These are phyloP conservation scores for Cisticola juncidis DNA, from an alignment of 2,113 vertebrate species.

Conservation along the genomic window DNA sequence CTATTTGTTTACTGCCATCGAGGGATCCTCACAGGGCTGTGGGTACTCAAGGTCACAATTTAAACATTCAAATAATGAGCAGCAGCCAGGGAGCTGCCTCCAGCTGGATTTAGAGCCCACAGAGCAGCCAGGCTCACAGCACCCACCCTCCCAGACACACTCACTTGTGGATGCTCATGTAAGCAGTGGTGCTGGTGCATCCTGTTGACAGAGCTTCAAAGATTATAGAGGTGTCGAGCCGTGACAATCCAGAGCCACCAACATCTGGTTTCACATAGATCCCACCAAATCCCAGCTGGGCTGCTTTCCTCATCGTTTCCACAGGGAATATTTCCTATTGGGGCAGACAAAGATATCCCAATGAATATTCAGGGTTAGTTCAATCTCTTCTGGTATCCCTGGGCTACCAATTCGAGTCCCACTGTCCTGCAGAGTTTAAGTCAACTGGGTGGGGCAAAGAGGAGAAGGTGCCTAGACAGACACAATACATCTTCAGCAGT, in stretches of 20 bases:
- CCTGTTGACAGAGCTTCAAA: conserved; percentile 96
- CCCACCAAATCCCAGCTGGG: conserved; percentile 91
- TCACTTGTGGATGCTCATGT: conserved; percentile 98
- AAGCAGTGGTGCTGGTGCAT: conserved; percentile 94
- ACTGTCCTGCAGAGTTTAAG: background rate
- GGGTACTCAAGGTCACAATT: background rate
- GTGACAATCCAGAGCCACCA: conserved; percentile 92
- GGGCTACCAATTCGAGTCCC: no score
- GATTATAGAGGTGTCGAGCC: conserved; percentile 91
- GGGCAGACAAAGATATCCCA: background rate
- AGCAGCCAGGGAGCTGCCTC: background rate
- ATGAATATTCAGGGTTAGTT: background rate
- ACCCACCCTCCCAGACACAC: background rate
- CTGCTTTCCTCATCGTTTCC: conserved; percentile 87
- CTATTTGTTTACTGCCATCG: background rate
- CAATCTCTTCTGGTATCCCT: background rate
- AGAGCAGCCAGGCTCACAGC: background rate
- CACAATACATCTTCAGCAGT: background rate
- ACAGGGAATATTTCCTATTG: conserved; percentile 91
- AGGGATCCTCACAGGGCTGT: background rate
- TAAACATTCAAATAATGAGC: background rate
- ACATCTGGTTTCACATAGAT: conserved; percentile 89
- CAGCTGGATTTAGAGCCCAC: background rate
- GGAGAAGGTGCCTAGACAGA: background rate
- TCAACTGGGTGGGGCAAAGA: background rate